These are phyloP conservation scores for Acleris emargana DNA, from an alignment of 2,888 invertebrate genomes.

Conservation along the genomic window DNA sequence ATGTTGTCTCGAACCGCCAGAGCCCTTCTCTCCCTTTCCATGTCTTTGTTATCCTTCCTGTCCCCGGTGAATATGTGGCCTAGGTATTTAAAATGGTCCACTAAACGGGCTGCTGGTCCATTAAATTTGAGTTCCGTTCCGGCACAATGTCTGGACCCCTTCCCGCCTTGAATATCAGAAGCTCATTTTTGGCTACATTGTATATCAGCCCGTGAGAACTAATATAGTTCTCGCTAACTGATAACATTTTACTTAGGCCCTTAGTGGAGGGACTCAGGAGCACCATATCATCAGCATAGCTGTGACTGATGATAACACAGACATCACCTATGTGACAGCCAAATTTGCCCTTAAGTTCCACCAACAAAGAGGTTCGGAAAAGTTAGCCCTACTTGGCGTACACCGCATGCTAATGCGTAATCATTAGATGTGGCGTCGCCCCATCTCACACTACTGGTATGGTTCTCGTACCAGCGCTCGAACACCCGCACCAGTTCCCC, in stretches of 20 bases:
- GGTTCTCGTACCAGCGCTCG: not conserved
- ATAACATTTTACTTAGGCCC: conserved; percentile 26
- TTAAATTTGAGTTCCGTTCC: not conserved
- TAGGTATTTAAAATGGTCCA: conserved; percentile 20
- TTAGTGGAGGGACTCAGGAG: not conserved
- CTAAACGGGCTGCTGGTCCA: conserved; percentile 5
- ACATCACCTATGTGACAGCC: not conserved
- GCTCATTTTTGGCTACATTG: conserved; percentile 18
- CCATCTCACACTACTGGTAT: conserved; percentile 2
- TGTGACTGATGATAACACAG: not conserved
- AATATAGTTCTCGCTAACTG: conserved; percentile 18
- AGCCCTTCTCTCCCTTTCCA: not conserved
- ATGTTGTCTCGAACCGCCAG: not conserved
- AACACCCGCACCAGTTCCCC: not conserved
- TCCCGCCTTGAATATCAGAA: conserved; percentile 22
- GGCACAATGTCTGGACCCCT: conserved; percentile 15
- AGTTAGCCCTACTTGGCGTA: conserved; percentile 14
- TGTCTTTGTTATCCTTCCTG: conserved; percentile 21
- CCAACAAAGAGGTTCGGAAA: conserved; percentile 5
- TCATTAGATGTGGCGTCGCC: conserved; percentile 13
- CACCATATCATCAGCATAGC: conserved; percentile 1
- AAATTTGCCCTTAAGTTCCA: not conserved
- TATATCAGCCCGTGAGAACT: conserved; percentile 18
- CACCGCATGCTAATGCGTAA: conserved; percentile 17
- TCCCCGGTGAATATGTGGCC: conserved; percentile 6